phyloP scores from a whole-genome alignment of 2,113 vertebrate species.

The Hucho hucho region DNA sequence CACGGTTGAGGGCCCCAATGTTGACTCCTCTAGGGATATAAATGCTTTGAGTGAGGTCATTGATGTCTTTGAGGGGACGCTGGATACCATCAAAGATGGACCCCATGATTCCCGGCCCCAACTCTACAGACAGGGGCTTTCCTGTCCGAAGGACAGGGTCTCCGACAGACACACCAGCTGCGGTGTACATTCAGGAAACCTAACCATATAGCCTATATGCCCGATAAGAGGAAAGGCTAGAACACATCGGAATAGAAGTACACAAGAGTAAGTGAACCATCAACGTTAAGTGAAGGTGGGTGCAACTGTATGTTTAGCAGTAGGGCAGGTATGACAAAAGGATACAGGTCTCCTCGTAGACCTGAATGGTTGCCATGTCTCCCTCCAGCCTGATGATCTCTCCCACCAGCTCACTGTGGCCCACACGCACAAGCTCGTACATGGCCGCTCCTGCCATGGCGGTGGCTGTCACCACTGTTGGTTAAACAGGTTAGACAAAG shows the following conservation, averaged over 20 bases:
- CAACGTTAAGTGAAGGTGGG: neutral
- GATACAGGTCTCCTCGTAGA: conserved; percentile 99
- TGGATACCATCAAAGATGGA: conserved; percentile 99
- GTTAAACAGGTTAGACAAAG: neutral
- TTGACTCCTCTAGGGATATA: conserved; percentile 98
- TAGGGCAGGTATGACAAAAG: conserved; percentile 57
- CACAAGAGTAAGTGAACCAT: neutral
- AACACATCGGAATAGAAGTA: neutral
- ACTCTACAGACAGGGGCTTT: conserved; percentile 94
- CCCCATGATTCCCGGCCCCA: conserved; percentile 97
- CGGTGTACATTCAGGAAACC: conserved; percentile 74
- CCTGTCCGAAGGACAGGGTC: conserved; percentile 98
- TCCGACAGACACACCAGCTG: conserved; percentile 95
- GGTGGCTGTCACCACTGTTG: conserved; percentile 89
- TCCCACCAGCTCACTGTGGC: conserved; percentile 94
- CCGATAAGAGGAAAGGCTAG: neutral
- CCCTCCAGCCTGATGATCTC: conserved; percentile 97
- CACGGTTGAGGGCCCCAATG: conserved; percentile 89
- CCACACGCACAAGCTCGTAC: conserved; percentile 96
- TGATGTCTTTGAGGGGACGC: conserved; percentile 93
- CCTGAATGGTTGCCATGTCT: conserved; percentile 97
- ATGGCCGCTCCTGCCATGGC: conserved; percentile 97
- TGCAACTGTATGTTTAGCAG: neutral
- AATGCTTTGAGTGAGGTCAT: conserved; percentile 89
- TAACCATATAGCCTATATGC: neutral